A percentile compares a stretch with the other conserved stretches of the same genome.
These are phyloP conservation scores for Triplophysa dalaica DNA, from an alignment of 2,113 vertebrate genomes.

Conservation along the genomic window DNA sequence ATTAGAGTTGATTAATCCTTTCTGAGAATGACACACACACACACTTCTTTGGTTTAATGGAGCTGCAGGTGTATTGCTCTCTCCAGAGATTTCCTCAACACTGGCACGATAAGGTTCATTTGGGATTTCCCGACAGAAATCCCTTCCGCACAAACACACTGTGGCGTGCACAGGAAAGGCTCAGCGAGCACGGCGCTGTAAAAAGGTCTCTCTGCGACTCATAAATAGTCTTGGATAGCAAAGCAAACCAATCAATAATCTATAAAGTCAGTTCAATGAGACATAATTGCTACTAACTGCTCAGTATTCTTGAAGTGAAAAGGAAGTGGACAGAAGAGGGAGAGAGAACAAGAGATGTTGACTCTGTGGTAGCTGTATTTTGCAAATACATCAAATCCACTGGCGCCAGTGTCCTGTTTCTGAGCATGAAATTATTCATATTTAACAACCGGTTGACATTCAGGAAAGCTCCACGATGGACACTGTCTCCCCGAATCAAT, in stretches of 20 bases:
- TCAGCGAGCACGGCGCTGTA: neutral
- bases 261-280: constrained; percentile 10
- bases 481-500: constrained; percentile 23
- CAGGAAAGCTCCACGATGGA: neutral
- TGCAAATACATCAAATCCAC: constrained; percentile 29
- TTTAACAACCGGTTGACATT: constrained; percentile 11
- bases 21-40: constrained; percentile 1
- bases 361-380: neutral
- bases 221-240: neutral
- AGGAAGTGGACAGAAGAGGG: neutral
- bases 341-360: constrained; percentile 3
- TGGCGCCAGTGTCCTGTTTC: constrained; percentile 23
- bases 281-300: constrained; percentile 10
- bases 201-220: neutral
- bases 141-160: neutral
- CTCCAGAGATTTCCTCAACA: constrained; percentile 24
- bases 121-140: constrained; percentile 26
- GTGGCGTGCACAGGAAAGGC: neutral
- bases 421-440: neutral
- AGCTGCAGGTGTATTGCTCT: constrained; percentile 30
- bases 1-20: constrained; percentile 39
- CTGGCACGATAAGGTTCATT: neutral
- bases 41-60: constrained; percentile 17
- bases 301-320: neutral
- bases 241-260: neutral